Percentiles rank a stretch among this genome's conserved stretches.
Conservation (phyloP, 2,797 vertebrate genomes). For the Hoplostethus mediterraneus region DNA sequence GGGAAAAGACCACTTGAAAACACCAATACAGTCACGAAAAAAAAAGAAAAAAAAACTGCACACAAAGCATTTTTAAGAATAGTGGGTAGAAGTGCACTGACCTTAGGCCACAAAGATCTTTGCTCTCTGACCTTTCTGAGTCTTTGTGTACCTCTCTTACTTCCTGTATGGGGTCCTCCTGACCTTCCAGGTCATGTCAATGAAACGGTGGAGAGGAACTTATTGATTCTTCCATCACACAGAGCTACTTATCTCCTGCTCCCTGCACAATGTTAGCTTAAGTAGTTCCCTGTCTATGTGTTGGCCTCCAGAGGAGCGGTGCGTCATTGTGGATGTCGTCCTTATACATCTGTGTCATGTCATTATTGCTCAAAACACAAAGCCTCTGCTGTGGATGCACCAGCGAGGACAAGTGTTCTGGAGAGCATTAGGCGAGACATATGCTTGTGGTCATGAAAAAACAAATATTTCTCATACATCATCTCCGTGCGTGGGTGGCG, state of each 20-base stretch:
- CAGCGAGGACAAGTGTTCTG: neutral
- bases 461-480: neutral
- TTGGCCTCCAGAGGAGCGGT: neutral
- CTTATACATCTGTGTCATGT: neutral
- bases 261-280: conserved; percentile 13
- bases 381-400: neutral
- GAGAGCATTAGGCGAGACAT: neutral
- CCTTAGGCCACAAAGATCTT: conserved; percentile 14
- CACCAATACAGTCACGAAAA: neutral
- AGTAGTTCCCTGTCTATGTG: neutral
- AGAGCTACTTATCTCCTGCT: conserved; percentile 12
- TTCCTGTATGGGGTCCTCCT: conserved; percentile 12
- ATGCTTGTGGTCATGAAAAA: neutral
- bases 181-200: conserved; percentile 45
- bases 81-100: neutral
- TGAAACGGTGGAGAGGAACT: conserved; percentile 37
- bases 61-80: neutral
- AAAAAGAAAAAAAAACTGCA: conserved; percentile 17
- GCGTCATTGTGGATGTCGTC: conserved; percentile 2
- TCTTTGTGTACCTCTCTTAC: conserved; percentile 9
- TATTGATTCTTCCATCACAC: conserved; percentile 53
- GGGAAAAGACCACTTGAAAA: neutral
- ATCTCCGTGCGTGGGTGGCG: neutral
- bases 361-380: neutral
- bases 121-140: conserved; percentile 40